These are phyloP conservation scores for Microhierax caerulescens DNA, from an alignment of 2,797 vertebrate genomes.

Conservation along the genomic window DNA sequence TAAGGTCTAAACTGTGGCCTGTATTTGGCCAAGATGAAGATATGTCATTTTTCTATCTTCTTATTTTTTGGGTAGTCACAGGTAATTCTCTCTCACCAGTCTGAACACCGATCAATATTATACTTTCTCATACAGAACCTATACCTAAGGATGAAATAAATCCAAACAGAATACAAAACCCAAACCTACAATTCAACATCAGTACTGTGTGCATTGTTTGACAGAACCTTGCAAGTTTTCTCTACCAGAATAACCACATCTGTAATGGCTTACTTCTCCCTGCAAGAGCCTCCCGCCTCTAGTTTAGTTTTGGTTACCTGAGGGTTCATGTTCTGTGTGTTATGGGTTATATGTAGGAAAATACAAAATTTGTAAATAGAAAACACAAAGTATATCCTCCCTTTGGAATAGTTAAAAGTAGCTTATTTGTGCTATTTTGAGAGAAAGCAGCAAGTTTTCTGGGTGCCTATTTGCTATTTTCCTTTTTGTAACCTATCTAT, in stretches of 20 bases:
- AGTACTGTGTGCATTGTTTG: fast-evolving
- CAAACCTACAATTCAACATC: fast-evolving
- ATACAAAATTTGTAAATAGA: not conserved
- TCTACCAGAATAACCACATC: not conserved
- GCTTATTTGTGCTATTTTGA: not conserved
- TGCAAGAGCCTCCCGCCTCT: not conserved
- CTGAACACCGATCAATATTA: not conserved
- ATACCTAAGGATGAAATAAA: not conserved
- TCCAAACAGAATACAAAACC: not conserved
- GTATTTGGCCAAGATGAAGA: not conserved
- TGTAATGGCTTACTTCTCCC: not conserved
- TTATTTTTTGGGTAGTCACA: not conserved
- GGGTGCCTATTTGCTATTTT: not conserved
- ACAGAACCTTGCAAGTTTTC: not conserved
- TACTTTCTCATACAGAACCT: not conserved
- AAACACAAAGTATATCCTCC: not conserved
- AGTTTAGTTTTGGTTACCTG: not conserved
- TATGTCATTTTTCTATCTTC: fast-evolving
- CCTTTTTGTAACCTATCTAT: not conserved
- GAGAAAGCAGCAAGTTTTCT: not conserved
- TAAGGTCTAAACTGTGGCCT: not conserved
- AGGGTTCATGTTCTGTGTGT: not conserved
- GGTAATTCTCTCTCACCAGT: not conserved
- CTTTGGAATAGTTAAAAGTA: not conserved
- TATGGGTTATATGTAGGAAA: not conserved